A percentile compares a stretch with the other conserved stretches of the same genome.
Conservation (phyloP, 2,113 vertebrate species). For the Anguilla japonica region DNA sequence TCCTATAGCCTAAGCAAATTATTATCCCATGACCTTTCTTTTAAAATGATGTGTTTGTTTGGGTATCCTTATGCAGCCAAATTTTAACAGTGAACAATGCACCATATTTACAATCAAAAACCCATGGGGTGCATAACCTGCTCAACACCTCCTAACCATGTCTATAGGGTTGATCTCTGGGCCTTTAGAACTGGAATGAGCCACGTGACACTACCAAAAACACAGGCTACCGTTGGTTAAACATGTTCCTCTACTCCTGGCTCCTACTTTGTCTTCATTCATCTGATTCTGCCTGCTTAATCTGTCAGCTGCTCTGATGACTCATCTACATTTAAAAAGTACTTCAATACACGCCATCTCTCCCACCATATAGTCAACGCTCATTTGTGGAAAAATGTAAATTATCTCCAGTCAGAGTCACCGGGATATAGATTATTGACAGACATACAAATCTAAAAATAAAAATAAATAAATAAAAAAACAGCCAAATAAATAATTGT, state of each 20-base stretch:
- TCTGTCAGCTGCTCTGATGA: not conserved
- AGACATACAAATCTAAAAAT: not conserved
- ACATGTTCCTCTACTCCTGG: no score
- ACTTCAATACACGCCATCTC: not conserved
- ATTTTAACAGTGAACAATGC: not conserved
- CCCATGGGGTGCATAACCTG: not conserved
- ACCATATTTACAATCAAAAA: not conserved
- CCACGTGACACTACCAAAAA: not conserved
- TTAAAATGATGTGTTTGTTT: no score
- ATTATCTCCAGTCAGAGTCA: not conserved
- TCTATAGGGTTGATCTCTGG: not conserved
- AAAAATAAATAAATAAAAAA: not conserved
- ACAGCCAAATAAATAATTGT: not conserved
- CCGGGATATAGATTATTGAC: not conserved
- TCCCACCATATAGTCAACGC: not conserved
- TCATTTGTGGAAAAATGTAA: not conserved
- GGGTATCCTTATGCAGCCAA: not conserved
- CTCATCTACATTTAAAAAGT: not conserved
- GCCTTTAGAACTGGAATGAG: not conserved
- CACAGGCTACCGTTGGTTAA: not conserved
- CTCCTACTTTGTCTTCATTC: no score
- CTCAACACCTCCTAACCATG: not conserved
- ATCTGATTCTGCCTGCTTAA: no score
- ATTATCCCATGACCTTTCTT: no score
- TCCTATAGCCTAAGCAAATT: no score